Evolutionary conservation across 1,140 invertebrate species (phyloP).

Genomic region (Drosophila equinoxialis): DNA sequence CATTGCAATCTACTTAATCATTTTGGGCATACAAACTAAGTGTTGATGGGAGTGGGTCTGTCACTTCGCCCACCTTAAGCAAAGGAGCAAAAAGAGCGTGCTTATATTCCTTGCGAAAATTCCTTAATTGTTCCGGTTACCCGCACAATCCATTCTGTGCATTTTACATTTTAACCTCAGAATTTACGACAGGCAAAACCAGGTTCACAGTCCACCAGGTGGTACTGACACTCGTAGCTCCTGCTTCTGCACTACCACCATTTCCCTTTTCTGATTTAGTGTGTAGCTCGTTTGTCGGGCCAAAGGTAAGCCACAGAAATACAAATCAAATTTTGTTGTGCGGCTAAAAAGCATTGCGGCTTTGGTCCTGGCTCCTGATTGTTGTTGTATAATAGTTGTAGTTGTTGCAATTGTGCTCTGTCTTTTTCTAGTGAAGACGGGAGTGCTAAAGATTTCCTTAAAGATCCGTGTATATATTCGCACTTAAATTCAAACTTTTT

Average conservation of each 20-base stretch:
- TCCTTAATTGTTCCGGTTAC: conserved; percentile 82
- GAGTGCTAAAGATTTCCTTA: neutral
- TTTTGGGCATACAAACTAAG: conserved; percentile 48
- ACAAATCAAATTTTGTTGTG: conserved; percentile 82
- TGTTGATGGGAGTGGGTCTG: neutral
- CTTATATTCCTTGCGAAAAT: conserved; percentile 41
- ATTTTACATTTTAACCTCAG: conserved; percentile 81
- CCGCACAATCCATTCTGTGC: conserved; percentile 81
- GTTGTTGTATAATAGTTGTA: neutral
- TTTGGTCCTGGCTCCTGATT: neutral
- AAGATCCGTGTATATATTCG: too few relatives aligned
- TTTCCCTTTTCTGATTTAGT: conserved; percentile 11
- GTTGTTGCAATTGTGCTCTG: neutral
- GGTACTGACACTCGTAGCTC: conserved; percentile 66
- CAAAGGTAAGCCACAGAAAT: conserved; percentile 81
- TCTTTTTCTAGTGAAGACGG: neutral
- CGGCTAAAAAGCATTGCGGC: conserved; percentile 72
- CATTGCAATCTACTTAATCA: conserved; percentile 81
- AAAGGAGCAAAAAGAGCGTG: conserved; percentile 2
- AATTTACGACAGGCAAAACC: conserved; percentile 68
- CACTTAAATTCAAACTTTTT: too few relatives aligned
- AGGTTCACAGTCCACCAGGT: conserved; percentile 56
- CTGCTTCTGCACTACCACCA: neutral
- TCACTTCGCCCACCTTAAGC: neutral
- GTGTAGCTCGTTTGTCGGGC: conserved; percentile 37